Evolutionary conservation across 2,797 vertebrate species (phyloP).

Genomic region (Paratrypauchen microcephalus): DNA sequence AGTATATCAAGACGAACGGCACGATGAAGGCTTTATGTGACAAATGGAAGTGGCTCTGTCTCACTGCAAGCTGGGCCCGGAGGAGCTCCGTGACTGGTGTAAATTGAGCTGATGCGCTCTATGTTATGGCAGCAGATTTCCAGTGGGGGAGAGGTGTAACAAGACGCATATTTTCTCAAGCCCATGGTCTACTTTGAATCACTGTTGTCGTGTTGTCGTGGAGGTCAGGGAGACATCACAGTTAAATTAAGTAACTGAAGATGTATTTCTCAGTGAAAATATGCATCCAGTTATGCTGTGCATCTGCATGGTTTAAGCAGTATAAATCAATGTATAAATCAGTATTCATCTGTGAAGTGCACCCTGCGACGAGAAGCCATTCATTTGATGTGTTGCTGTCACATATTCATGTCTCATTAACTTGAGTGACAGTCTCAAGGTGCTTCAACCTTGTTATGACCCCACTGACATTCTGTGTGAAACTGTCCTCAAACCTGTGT

Average conservation of each 20-base stretch:
- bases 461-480: conserved; percentile 26
- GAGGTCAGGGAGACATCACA: background rate
- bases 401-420: conserved; percentile 39
- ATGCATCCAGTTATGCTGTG: background rate
- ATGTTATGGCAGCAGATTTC: conserved; percentile 12
- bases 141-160: conserved; percentile 3
- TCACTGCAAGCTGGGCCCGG: conserved; percentile 9
- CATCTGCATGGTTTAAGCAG: background rate
- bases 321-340: background rate
- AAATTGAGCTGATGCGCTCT: conserved; percentile 26
- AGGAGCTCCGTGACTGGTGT: conserved; percentile 25
- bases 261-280: background rate
- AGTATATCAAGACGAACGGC: conserved; percentile 36
- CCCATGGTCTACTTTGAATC: background rate
- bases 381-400: conserved; percentile 22
- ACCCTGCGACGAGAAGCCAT: conserved; percentile 13
- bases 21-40: conserved; percentile 47
- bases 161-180: conserved; percentile 15
- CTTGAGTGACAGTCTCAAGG: conserved; percentile 36
- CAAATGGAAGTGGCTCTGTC: conserved; percentile 37
- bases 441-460: conserved; percentile 18
- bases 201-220: background rate
- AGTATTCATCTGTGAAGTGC: conserved; percentile 24
- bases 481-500: background rate
- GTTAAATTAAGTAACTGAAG: background rate